Conservation (phyloP, 2,113 vertebrate species). For the Toxotes chatareus region DNA sequence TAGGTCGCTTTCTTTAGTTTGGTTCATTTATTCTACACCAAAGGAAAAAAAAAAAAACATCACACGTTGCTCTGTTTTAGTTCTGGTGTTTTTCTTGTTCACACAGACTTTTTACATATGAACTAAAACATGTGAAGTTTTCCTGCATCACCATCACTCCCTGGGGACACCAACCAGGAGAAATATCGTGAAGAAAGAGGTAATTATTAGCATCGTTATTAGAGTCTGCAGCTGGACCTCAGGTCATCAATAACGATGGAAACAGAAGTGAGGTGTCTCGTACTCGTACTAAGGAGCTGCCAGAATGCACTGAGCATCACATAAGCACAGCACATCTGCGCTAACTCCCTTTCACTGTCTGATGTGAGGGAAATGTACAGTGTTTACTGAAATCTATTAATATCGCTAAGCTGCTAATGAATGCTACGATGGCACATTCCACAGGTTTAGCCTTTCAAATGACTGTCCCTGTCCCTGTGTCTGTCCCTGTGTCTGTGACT, state of each 20-base stretch:
- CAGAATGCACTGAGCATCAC: neutral
- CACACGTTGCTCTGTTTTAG: neutral
- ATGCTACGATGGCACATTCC: too few relatives aligned
- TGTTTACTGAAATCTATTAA: too few relatives aligned
- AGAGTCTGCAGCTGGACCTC: neutral
- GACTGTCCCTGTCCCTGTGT: too few relatives aligned
- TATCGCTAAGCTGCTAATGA: neutral
- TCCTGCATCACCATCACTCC: neutral
- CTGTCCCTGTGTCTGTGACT: neutral
- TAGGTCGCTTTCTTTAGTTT: neutral
- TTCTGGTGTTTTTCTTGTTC: neutral
- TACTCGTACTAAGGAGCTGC: neutral
- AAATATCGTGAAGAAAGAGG: neutral
- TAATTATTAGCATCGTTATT: neutral
- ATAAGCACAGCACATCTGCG: neutral
- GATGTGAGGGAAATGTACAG: too few relatives aligned
- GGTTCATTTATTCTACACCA: neutral
- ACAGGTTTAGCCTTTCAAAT: neutral
- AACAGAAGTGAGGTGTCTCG: neutral
- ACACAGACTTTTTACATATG: neutral
- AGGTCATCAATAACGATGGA: neutral
- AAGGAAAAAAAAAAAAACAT: neutral
- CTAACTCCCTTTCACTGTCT: neutral
- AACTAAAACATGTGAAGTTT: neutral
- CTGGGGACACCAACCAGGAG: too few relatives aligned